phyloP scores from a whole-genome alignment of 92 coral and sea anemone species.

The Parazoanthus darwini region DNA sequence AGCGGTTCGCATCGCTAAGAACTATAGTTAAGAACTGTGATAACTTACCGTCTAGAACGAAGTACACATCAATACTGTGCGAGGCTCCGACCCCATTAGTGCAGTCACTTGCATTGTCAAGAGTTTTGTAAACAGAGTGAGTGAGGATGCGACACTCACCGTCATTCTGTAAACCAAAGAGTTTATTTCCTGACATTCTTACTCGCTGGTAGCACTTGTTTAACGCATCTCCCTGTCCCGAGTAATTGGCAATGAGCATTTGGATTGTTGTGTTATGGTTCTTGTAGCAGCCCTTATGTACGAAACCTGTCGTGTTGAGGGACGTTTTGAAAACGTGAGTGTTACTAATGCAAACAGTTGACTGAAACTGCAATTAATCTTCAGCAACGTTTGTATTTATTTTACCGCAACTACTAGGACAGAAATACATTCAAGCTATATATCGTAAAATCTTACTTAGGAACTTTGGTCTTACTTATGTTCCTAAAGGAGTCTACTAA shows the following conservation, averaged over 20 bases:
- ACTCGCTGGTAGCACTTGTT: not conserved
- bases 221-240: not conserved
- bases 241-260: not conserved
- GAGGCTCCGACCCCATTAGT: not conserved
- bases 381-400: too few relatives aligned
- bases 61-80: conserved; percentile 15
- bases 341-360: not conserved
- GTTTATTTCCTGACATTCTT: not conserved
- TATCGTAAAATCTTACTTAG: too few relatives aligned
- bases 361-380: not conserved
- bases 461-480: too few relatives aligned
- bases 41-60: not conserved
- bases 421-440: too few relatives aligned
- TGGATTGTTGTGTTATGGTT: not conserved
- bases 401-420: too few relatives aligned
- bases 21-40: not conserved
- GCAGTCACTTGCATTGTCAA: conserved; percentile 15
- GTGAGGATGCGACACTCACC: conserved; percentile 5
- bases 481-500: too few relatives aligned
- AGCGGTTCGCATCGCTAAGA: not conserved
- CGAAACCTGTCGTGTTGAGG: conserved; percentile 9
- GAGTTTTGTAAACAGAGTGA: not conserved
- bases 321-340: not conserved
- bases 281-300: conserved; percentile 4
- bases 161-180: conserved; percentile 16